Evolutionary conservation across 2,797 vertebrate genomes (phyloP).

Genomic region (Labeo calbasu): DNA sequence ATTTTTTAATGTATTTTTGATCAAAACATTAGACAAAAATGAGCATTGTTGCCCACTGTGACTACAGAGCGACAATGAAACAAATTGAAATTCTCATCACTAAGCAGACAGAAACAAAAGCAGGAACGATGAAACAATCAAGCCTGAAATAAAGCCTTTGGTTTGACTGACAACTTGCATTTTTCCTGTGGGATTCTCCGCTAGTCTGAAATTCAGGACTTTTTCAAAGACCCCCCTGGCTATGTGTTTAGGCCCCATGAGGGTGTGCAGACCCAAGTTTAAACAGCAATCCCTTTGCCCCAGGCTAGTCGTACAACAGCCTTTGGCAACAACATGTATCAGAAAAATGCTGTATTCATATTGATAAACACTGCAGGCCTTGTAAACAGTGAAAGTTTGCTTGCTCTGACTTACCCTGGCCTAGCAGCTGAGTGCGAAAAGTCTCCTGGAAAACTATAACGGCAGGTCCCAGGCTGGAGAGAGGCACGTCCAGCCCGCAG

Average conservation of each 20-base stretch:
- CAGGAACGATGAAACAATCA: neutral
- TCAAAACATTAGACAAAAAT: neutral
- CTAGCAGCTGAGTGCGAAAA: conserved; percentile 80
- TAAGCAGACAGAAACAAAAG: conserved; percentile 33
- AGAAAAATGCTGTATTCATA: conserved; percentile 9
- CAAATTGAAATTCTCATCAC: conserved; percentile 24
- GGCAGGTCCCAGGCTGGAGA: conserved; percentile 82
- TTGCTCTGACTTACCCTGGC: conserved; percentile 71
- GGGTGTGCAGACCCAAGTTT: conserved; percentile 12
- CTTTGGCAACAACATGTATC: conserved; percentile 21
- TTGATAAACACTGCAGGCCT: neutral
- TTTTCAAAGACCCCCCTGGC: conserved; percentile 27
- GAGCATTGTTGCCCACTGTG: neutral
- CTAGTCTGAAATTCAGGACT: neutral
- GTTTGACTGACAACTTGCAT: conserved; percentile 9
- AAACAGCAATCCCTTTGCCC: neutral
- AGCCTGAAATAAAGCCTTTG: neutral
- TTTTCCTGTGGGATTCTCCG: neutral
- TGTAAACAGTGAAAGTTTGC: neutral
- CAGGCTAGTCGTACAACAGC: conserved; percentile 5
- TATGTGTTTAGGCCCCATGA: conserved; percentile 13
- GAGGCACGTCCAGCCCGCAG: conserved; percentile 81
- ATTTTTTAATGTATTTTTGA: neutral
- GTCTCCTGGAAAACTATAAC: conserved; percentile 85
- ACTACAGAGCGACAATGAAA: neutral